Base-by-base conservation (phyloP, 2,888 invertebrate species). In the Drosophila prostipennis region DNA sequence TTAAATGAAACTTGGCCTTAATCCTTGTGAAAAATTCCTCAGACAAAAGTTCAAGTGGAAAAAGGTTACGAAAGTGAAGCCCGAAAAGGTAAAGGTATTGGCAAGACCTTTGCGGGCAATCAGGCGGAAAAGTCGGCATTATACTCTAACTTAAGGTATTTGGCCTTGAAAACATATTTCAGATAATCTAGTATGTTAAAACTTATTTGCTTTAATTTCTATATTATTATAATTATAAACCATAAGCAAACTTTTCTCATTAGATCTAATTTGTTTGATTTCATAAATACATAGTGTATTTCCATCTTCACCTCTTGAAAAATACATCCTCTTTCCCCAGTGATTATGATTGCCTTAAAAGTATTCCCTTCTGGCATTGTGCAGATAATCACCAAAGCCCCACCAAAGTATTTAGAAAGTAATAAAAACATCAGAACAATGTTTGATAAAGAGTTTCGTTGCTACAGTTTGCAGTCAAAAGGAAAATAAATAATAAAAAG, bases 381-480 rank as follows among this genome's bases (percentile, higher is more conserved):
- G 45, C 58, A 74, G 79, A 82, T 77, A 87, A 78, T 84, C 74
- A 73, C 74, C 49, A 40, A 74, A 49, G 61, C 48, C 71, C 78
- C 45, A 34, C 51, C 68, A 76, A 79, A 89, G 89, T 87, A 89
- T 89, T 88, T 88, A 77, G 79, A 87, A 88, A 88, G 88, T 79
- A 89, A 88, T 88, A 89, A 88, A 88, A 87, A 77, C 83, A 87
- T 85, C 73, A 69, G 56, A 71, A 65, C 81, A 85, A 81, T 84
- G 74, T 68, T 78, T 74, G 74, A 82, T 72, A 80, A 80, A 77
- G 82, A 86, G 82, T 69, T 70, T 42, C 26, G 23, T 49, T 46
- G 36, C 19, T 23, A 48, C 42, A 42, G 49, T 34, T 49, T 42
- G 26, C 45, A 72, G 63, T 54, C 68, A 59, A 71, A 45, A 80